A percentile compares a stretch with the other conserved stretches of the same genome.
Evolutionary conservation across 2,888 invertebrate genomes (phyloP).

Genomic region (Xanthorhoe spadicearia): DNA sequence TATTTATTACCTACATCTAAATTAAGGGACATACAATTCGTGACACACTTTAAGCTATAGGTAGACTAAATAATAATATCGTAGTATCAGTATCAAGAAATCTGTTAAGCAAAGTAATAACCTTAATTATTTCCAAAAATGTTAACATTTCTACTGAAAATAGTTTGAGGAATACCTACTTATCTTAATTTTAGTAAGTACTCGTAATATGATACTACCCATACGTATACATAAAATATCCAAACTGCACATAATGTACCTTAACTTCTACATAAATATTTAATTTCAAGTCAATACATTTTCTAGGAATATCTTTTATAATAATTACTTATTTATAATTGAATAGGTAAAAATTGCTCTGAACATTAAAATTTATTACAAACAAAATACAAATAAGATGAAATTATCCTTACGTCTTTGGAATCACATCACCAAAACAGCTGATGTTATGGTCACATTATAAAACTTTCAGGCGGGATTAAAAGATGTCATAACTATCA

Average conservation of each 20-base stretch:
- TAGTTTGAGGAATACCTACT: constrained; percentile 20
- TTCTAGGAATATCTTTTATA: constrained; percentile 33
- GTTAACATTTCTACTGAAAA: constrained; percentile 23
- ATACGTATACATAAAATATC: constrained; percentile 30
- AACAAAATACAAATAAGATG: constrained; percentile 65
- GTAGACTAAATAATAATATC: constrained; percentile 36
- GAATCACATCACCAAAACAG: constrained; percentile 84
- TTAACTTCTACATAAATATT: constrained; percentile 39
- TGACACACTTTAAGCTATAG: constrained; percentile 61
- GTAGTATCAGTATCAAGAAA: constrained; percentile 36
- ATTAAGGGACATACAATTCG: constrained; percentile 47
- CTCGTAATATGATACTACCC: constrained; percentile 33
- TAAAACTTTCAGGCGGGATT: constrained; percentile 79
- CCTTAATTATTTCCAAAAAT: constrained; percentile 18
- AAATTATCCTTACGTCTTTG: constrained; percentile 83
- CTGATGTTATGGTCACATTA: constrained; percentile 81
- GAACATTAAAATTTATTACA: constrained; percentile 39
- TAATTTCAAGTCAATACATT: constrained; percentile 40
- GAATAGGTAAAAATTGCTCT: constrained; percentile 56
- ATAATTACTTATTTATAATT: constrained; percentile 39
- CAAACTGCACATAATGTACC: constrained; percentile 32
- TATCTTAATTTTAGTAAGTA: constrained; percentile 30
- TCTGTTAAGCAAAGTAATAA: constrained; percentile 23
- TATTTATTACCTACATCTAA: constrained; percentile 42
- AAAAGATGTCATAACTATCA: constrained; percentile 50